A percentile compares a stretch with the other conserved stretches of the same genome.
These are phyloP conservation scores for Aporophyla lueneburgensis DNA, from an alignment of 2,888 invertebrate genomes.

Conservation along the genomic window DNA sequence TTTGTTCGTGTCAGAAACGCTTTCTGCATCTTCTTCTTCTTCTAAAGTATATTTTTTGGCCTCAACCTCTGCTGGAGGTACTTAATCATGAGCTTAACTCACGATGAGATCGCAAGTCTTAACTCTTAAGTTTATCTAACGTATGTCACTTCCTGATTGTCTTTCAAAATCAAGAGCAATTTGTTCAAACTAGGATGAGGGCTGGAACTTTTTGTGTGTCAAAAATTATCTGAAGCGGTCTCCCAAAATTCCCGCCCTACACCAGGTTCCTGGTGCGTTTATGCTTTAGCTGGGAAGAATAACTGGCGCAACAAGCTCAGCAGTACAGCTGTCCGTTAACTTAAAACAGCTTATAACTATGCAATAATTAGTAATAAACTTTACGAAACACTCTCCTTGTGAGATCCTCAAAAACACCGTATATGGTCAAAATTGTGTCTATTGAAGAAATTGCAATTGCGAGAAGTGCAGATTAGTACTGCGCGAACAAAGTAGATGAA, in stretches of 20 bases:
- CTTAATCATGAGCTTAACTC: background rate
- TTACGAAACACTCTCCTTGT: background rate
- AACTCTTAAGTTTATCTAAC: background rate
- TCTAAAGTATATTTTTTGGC: constrained; percentile 5
- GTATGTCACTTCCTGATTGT: background rate
- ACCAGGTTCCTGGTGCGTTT: background rate
- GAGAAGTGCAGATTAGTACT: background rate
- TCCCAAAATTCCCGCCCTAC: too few species aligned
- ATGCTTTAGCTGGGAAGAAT: background rate
- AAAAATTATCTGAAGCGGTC: too few species aligned
- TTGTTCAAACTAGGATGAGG: too few species aligned
- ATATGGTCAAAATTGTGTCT: background rate
- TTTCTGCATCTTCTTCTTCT: constrained; percentile 30
- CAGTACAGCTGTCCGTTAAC: background rate
- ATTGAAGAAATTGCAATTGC: background rate
- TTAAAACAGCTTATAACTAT: background rate
- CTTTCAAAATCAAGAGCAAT: background rate
- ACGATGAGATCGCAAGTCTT: background rate
- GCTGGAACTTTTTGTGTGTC: too few species aligned
- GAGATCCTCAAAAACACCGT: background rate
- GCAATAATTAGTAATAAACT: background rate
- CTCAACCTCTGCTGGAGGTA: background rate
- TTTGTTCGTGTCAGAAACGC: constrained; percentile 27
- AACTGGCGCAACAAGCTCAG: background rate
- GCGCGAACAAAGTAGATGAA: constrained; percentile 23